phyloP scores from a whole-genome alignment of 37 sponge, comb jelly and placozoan species.

The Ephydatia muelleri region DNA sequence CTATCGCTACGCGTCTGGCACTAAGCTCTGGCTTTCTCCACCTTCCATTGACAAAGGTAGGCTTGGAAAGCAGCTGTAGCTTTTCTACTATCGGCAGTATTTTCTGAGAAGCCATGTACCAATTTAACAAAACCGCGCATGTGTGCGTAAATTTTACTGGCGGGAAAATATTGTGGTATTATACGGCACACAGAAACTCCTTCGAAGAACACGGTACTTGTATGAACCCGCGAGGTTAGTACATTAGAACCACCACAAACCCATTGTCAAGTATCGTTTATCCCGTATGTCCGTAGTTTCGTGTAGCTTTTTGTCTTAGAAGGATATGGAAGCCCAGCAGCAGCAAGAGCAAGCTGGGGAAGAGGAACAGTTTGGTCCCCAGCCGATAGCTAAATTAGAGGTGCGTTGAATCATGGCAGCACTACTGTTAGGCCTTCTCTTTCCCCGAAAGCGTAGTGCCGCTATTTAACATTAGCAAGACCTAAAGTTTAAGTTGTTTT shows the following conservation, averaged over 20 bases:
- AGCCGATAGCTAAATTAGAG: constrained; percentile 61
- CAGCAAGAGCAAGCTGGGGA: constrained; percentile 16
- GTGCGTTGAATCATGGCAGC: too few species aligned
- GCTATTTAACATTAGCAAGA: too few species aligned
- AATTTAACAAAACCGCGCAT: not conserved
- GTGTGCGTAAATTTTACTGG: constrained; percentile 20
- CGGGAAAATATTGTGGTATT: constrained; percentile 34
- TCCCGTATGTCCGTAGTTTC: not conserved
- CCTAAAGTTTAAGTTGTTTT: too few species aligned
- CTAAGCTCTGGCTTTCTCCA: constrained; percentile 82
- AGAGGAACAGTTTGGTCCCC: constrained; percentile 70
- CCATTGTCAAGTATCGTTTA: not conserved
- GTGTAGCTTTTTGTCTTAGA: not conserved
- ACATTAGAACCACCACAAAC: not conserved
- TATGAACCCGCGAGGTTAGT: too few species aligned
- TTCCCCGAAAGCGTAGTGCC: too few species aligned
- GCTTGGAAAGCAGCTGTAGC: constrained; percentile 66
- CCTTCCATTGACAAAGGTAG: constrained; percentile 56
- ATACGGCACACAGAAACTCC: not conserved
- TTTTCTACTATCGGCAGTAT: constrained; percentile 62
- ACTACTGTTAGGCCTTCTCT: too few species aligned
- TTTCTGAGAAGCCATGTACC: constrained; percentile 48
- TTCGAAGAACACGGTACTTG: too few species aligned
- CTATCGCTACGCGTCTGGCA: constrained; percentile 33
- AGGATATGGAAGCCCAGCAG: constrained; percentile 17